Base-by-base conservation (phyloP, 2,113 vertebrate genomes). In the Stegastes partitus region DNA sequence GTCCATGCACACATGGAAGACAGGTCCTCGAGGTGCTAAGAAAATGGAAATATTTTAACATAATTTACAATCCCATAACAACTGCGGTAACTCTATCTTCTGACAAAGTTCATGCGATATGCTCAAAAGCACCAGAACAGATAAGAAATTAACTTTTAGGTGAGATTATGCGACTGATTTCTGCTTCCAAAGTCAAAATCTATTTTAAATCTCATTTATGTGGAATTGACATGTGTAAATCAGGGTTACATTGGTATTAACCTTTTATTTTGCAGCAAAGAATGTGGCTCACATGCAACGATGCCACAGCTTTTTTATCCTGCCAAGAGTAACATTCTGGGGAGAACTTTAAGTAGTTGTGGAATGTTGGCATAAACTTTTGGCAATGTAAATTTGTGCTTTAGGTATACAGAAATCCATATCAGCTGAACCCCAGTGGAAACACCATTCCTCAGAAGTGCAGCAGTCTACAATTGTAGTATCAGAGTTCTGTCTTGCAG, bases 381-480 rank as follows among this genome's bases (percentile, higher is more conserved):
- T 70, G 59, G 23, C 47, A 6, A n/a, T 21, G 42, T 18, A 45
- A 3, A 31, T 50, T 42, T 75, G 50, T 74, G 31, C 34, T 47
- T 69, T 74, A 11, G 4, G 42, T 47, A 56, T 72, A 73, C 34
- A 58, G 23, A 67, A 22, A 25, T 4, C 34, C 18, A 10, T 64
- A 62, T 68, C 53, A 59, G 50, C 63, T 68, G 47, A 65, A 69
- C 26, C 19, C 23, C 14, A 57, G 44, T 69, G 56, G 45, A 79
- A 71, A 63, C 68, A 8, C 11, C 14, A 54, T 44, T 75, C 63
- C 44, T 47, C 51, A 50, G 53, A 73, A 42, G 25, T 67, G 47
- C 11, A 31, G 0, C 53, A 55, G 74, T 62, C 62, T 58, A 28
- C 42, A 44, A 14, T 66, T 57, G 66, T 28, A 77, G 45, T 49